These are phyloP conservation scores for Coregonus clupeaformis DNA, from an alignment of 2,113 vertebrate species.

Conservation along the genomic window DNA sequence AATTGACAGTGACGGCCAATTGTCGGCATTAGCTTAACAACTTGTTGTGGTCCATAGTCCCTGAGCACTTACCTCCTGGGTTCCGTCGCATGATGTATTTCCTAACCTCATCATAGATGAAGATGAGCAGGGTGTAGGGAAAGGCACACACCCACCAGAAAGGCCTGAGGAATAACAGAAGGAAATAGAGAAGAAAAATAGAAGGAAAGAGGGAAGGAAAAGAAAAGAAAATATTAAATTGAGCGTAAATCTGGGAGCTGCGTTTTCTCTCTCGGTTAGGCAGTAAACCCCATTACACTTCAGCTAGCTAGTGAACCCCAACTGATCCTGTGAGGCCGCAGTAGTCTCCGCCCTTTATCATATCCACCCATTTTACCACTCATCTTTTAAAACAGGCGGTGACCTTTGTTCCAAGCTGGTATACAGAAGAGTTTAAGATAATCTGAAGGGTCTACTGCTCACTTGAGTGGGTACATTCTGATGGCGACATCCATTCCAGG, in stretches of 20 bases:
- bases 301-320: background rate
- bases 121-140: constrained; percentile 78
- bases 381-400: background rate
- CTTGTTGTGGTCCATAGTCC: background rate
- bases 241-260: too few species aligned
- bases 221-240: background rate
- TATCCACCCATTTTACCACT: background rate
- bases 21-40: background rate
- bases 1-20: background rate
- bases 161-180: constrained; percentile 56
- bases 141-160: constrained; percentile 81
- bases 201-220: background rate
- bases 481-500: constrained; percentile 80
- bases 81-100: constrained; percentile 76
- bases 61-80: constrained; percentile 74
- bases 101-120: constrained; percentile 78
- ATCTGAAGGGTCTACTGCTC: constrained; percentile 39
- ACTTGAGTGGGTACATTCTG: constrained; percentile 83
- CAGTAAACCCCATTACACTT: too few species aligned
- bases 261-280: background rate
- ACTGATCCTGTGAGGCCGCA: background rate
- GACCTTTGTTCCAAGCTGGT: background rate
- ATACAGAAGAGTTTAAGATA: background rate
- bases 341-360: background rate
- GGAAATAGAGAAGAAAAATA: background rate